phyloP scores from a whole-genome alignment of 2,113 vertebrate genomes.

The Albula goreensis region DNA sequence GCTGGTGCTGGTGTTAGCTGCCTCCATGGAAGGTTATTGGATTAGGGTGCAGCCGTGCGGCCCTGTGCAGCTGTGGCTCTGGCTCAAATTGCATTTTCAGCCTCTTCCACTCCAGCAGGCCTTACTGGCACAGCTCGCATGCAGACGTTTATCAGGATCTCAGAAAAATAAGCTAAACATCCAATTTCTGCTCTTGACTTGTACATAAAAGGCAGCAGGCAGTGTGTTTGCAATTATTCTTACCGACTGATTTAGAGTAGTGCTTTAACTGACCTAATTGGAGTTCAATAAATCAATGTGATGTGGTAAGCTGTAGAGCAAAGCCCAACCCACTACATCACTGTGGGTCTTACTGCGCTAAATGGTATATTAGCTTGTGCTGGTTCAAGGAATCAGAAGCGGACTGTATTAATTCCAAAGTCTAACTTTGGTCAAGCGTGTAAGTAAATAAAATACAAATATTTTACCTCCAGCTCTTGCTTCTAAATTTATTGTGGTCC shows the following conservation, averaged over 20 bases:
- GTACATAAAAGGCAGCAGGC: not conserved
- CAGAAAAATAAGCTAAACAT: not conserved
- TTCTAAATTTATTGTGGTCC: not conserved
- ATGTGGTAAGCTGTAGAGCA: not conserved
- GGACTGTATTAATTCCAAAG: not conserved
- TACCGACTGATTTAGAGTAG: not conserved
- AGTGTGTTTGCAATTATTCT: not conserved
- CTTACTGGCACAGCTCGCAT: not conserved
- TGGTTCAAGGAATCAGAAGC: not conserved
- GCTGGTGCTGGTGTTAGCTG: not conserved
- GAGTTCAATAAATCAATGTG: constrained; percentile 1
- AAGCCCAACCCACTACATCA: not conserved
- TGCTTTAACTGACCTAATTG: not conserved
- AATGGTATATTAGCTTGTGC: not conserved
- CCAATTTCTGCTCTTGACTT: not conserved
- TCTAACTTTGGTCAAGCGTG: not conserved
- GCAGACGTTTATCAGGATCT: not conserved
- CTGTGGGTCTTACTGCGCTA: not conserved
- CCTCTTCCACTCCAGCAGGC: not conserved
- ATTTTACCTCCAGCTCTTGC: not conserved
- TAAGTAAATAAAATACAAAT: not conserved
- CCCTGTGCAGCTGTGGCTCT: not conserved
- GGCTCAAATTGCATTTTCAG: not conserved
- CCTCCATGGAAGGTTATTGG: constrained; percentile 7
- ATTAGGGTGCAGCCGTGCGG: not conserved